A percentile compares a stretch with the other conserved stretches of the same genome.
Conservation (phyloP, 2,888 invertebrate genomes). For the Anagyrus pseudococci region DNA sequence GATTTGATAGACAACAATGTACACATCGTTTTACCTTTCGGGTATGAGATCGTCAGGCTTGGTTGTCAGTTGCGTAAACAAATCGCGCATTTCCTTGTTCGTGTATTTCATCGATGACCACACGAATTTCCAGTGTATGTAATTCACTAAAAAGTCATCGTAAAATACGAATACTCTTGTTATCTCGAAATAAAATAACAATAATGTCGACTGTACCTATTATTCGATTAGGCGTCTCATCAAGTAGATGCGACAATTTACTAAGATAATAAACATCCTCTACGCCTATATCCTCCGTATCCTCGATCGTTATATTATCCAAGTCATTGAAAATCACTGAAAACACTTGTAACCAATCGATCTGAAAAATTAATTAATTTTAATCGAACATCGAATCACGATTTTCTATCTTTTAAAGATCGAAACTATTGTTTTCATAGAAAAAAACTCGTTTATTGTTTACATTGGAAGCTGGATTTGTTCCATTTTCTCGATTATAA, state of each 20-base stretch:
- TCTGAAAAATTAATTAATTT: slow-evolving; percentile 24
- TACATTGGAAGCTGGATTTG: slow-evolving; percentile 1
- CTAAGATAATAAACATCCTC: slow-evolving; percentile 30
- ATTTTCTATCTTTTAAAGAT: no score
- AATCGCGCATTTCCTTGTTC: slow-evolving; percentile 21
- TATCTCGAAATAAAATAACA: not conserved
- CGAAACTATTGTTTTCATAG: not conserved
- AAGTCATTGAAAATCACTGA: slow-evolving; percentile 12
- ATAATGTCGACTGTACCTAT: slow-evolving; percentile 18
- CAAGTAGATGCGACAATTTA: slow-evolving; percentile 29
- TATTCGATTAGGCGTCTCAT: slow-evolving; percentile 21
- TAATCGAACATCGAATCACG: not conserved
- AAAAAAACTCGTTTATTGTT: not conserved
- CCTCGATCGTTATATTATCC: slow-evolving; percentile 15
- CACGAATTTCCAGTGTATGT: slow-evolving; percentile 39
- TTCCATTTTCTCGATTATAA: slow-evolving; percentile 5
- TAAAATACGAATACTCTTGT: not conserved
- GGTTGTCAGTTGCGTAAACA: not conserved
- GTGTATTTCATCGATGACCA: slow-evolving; percentile 24
- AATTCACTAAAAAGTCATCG: slow-evolving; percentile 37
- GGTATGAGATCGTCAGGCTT: slow-evolving; percentile 1
- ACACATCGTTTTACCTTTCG: slow-evolving; percentile 21
- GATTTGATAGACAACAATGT: no score
- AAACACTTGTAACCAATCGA: slow-evolving; percentile 37
- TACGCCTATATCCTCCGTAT: slow-evolving; percentile 27